Evolutionary conservation across 2,888 invertebrate species (phyloP).

Genomic region (Drosophila hawaiiensis): DNA sequence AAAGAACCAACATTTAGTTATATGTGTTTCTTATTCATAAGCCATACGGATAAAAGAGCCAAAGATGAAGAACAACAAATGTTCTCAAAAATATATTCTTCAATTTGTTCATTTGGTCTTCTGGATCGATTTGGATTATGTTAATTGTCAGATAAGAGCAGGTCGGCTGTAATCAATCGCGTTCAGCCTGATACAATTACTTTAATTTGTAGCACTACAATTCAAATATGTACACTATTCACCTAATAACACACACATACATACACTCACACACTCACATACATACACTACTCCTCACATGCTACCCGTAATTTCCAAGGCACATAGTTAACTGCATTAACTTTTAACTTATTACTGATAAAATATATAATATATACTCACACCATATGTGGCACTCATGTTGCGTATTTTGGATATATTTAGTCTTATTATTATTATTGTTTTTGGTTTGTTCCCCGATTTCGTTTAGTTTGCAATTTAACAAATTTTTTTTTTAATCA

Average conservation of each 20-base stretch:
- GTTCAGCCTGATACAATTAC: background rate
- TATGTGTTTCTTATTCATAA: conserved; percentile 79
- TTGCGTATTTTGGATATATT: conserved; percentile 4
- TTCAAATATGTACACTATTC: background rate
- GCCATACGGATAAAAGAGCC: conserved; percentile 3
- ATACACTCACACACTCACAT: background rate
- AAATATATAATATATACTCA: conserved; percentile 5
- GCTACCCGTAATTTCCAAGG: background rate
- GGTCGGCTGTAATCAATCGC: background rate
- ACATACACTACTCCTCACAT: background rate
- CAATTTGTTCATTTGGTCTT: background rate
- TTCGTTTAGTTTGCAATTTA: conserved; percentile 4
- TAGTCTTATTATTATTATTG: background rate
- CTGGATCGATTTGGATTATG: background rate
- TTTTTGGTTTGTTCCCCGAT: background rate
- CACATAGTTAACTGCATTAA: background rate
- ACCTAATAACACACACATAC: background rate
- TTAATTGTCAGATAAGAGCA: background rate
- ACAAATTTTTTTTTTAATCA: background rate
- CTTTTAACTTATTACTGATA: conserved; percentile 12
- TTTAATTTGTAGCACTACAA: background rate
- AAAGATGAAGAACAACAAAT: background rate
- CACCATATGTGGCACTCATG: background rate
- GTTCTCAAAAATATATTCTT: background rate
- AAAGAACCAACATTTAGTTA: conserved; percentile 65